A percentile compares a stretch with the other conserved stretches of the same genome.
These are phyloP conservation scores for Tinea trinotella DNA, from an alignment of 2,888 invertebrate species.

Conservation along the genomic window DNA sequence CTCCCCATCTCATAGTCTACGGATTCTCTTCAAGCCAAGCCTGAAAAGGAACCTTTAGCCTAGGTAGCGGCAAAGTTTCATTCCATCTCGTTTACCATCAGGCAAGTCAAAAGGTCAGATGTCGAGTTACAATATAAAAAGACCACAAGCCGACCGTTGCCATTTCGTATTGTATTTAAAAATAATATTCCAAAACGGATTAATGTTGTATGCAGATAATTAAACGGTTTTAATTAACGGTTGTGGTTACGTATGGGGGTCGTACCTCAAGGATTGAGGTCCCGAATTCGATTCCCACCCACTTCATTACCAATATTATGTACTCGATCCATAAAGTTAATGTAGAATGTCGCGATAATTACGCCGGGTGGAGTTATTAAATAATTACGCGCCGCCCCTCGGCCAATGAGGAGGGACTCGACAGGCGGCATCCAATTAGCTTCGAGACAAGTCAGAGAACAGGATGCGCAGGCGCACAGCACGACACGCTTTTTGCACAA, in stretches of 20 bases:
- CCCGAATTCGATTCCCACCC: slow-evolving; percentile 12
- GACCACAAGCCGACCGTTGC: too few relatives aligned
- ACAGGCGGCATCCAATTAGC: slow-evolving; percentile 56
- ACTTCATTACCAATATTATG: slow-evolving; percentile 8
- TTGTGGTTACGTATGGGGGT: not conserved
- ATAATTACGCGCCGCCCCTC: slow-evolving; percentile 60
- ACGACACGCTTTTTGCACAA: slow-evolving; percentile 41
- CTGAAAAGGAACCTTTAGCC: too few relatives aligned
- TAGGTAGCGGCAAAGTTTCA: too few relatives aligned
- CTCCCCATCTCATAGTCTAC: too few relatives aligned
- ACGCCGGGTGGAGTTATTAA: slow-evolving; percentile 56
- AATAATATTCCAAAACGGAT: not conserved
- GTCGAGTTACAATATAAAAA: too few relatives aligned
- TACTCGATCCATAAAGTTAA: slow-evolving; percentile 15
- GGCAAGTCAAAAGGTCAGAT: too few relatives aligned
- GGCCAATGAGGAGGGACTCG: slow-evolving; percentile 48
- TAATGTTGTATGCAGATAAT: not conserved
- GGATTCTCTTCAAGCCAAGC: too few relatives aligned
- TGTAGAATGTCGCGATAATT: slow-evolving; percentile 15
- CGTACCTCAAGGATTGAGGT: slow-evolving; percentile 10
- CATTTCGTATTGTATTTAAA: slow-evolving; percentile 6
- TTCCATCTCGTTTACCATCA: too few relatives aligned
- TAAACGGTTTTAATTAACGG: slow-evolving; percentile 13
- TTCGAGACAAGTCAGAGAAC: slow-evolving; percentile 32
- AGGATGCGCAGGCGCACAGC: slow-evolving; percentile 33